Evolutionary conservation across 2,113 vertebrate genomes (phyloP).

Genomic region (Ammodytes marinus): DNA sequence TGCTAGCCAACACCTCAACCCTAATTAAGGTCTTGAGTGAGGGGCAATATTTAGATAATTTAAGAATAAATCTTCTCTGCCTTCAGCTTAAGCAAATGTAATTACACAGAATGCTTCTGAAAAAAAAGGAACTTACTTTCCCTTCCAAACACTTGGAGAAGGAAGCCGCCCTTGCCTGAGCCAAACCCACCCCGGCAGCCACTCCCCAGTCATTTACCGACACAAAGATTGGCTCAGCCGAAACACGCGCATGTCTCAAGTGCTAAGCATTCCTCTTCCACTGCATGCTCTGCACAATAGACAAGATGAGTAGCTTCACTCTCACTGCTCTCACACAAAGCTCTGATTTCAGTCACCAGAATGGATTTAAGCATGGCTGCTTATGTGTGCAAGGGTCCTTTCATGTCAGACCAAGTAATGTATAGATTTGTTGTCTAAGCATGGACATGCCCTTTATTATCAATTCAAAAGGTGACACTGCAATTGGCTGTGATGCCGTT

Average conservation of each 20-base stretch:
- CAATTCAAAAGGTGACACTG: constrained; percentile 7
- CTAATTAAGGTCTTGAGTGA: neutral
- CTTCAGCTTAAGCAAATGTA: neutral
- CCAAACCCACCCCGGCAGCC: constrained; percentile 37
- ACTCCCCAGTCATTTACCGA: constrained; percentile 51
- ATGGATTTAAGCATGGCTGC: constrained; percentile 23
- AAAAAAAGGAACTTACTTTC: neutral
- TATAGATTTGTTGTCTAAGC: neutral
- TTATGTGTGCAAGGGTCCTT: neutral
- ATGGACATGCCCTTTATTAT: neutral
- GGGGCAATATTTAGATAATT: neutral
- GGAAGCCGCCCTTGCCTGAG: constrained; percentile 12
- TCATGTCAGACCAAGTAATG: neutral
- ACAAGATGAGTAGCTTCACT: constrained; percentile 38
- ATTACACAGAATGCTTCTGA: too few relatives aligned
- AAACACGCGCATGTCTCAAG: constrained; percentile 56
- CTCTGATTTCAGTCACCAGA: constrained; percentile 54
- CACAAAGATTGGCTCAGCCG: constrained; percentile 41
- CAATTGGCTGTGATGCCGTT: neutral
- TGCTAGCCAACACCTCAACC: constrained; percentile 6
- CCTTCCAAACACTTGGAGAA: neutral
- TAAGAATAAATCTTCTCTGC: neutral
- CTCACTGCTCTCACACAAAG: constrained; percentile 58
- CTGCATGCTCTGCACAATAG: constrained; percentile 54
- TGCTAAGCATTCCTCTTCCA: constrained; percentile 54